phyloP scores from a whole-genome alignment of 2,797 vertebrate genomes.

The Ibycter americanus region DNA sequence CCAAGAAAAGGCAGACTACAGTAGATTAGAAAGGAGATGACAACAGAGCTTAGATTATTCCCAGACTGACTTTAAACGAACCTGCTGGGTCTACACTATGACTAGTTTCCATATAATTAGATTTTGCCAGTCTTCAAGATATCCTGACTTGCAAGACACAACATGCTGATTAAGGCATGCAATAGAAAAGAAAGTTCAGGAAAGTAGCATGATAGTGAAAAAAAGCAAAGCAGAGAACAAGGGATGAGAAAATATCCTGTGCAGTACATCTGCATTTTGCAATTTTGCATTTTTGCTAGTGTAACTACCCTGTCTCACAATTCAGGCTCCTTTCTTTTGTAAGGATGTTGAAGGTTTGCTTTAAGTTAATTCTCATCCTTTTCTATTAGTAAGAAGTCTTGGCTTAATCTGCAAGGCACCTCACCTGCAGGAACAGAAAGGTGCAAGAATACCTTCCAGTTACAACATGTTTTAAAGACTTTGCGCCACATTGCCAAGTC shows the following conservation, averaged over 20 bases:
- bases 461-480: background rate
- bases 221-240: background rate
- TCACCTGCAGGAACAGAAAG: background rate
- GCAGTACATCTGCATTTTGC: background rate
- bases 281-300: background rate
- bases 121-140: background rate
- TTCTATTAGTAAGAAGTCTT: background rate
- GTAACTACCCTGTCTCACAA: background rate
- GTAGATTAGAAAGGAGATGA: background rate
- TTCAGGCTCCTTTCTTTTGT: background rate
- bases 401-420: background rate
- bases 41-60: background rate
- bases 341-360: background rate
- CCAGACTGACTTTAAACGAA: background rate
- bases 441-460: background rate
- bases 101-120: background rate
- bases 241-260: background rate
- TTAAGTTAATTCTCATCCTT: background rate
- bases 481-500: background rate
- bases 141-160: background rate
- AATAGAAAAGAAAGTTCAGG: background rate
- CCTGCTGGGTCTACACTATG: background rate
- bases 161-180: background rate
- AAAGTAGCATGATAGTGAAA: background rate
- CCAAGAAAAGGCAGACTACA: background rate